Conservation (phyloP, 2,888 invertebrate genomes). For the Watsonalla binaria region DNA sequence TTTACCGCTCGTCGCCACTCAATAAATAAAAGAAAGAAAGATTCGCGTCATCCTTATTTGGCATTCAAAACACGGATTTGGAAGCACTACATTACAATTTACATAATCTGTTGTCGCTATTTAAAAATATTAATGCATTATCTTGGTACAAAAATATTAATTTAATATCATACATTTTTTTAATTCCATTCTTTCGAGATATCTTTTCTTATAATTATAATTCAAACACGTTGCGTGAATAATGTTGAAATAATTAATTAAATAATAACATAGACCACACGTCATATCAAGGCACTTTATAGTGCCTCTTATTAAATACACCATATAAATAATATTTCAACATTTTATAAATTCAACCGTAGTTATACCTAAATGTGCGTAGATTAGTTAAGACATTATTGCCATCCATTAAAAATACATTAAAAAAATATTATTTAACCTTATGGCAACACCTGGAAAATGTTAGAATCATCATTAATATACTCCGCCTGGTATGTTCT, state of each 20-base stretch:
- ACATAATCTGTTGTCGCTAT: slow-evolving; percentile 13
- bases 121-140: slow-evolving; percentile 21
- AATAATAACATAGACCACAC: background rate
- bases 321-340: background rate
- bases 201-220: background rate
- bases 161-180: slow-evolving; percentile 9
- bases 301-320: background rate
- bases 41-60: slow-evolving; percentile 36
- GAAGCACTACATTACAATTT: slow-evolving; percentile 49
- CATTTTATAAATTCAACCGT: background rate
- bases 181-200: background rate
- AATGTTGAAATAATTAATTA: background rate
- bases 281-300: slow-evolving; percentile 2
- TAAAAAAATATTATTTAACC: background rate
- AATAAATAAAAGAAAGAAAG: too few species aligned
- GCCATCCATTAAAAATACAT: too few species aligned
- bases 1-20: too few species aligned
- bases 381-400: too few species aligned
- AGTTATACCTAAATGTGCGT: background rate
- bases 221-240: background rate
- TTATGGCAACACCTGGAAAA: slow-evolving; percentile 1
- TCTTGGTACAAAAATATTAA: slow-evolving; percentile 37
- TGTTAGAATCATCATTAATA: too few species aligned
- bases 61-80: slow-evolving; percentile 45
- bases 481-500: too few species aligned